Conservation (phyloP, 2,888 invertebrate species). For the Catocala nupta region DNA sequence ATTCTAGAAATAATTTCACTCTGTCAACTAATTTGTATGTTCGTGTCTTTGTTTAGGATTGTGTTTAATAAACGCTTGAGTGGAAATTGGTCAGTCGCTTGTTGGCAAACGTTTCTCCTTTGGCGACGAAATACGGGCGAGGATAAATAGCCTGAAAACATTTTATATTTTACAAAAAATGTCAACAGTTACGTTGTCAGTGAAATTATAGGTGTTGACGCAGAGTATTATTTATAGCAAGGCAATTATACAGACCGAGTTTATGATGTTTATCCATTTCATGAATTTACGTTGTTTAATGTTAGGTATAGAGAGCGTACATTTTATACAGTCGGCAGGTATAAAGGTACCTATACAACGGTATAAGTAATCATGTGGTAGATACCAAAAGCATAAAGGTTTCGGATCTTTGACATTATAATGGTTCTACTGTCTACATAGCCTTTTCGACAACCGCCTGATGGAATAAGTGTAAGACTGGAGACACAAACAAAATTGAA, state of each 20-base stretch:
- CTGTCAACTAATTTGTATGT: constrained; percentile 32
- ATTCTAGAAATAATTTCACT: constrained; percentile 18
- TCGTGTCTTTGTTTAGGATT: constrained; percentile 52
- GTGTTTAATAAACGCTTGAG: constrained; percentile 43
- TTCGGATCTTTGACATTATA: no score
- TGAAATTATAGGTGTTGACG: constrained; percentile 22
- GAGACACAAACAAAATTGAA: no score
- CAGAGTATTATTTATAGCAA: constrained; percentile 11
- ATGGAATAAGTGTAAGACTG: no score
- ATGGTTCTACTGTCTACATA: no score
- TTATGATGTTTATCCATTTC: no score
- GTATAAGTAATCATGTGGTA: no score
- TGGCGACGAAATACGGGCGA: constrained; percentile 32
- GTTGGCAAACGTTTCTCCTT: constrained; percentile 26
- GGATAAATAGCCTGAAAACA: constrained; percentile 21
- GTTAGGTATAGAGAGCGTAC: no score
- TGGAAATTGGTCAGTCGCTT: constrained; percentile 28
- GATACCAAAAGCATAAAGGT: no score
- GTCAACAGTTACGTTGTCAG: constrained; percentile 23
- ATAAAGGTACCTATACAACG: no score
- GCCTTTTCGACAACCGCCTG: no score
- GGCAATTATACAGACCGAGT: background rate
- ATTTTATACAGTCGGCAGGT: no score
- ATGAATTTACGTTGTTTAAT: no score
- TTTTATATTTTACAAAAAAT: constrained; percentile 24